phyloP scores from a whole-genome alignment of 1,140 invertebrate species.

The Tyrophagus putrescentiae region DNA sequence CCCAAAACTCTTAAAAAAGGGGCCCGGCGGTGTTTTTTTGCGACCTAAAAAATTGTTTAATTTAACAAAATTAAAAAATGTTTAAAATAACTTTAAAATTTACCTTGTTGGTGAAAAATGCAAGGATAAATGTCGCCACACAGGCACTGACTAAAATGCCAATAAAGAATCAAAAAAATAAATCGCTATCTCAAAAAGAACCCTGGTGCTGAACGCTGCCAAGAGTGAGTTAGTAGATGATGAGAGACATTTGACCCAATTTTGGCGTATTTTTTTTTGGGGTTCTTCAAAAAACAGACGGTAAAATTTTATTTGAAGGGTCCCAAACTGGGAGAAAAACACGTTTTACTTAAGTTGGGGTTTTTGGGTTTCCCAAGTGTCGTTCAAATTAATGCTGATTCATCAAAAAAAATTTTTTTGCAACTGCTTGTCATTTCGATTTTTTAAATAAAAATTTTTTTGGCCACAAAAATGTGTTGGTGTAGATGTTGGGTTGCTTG shows the following conservation, averaged over 20 bases:
- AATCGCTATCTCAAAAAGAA: background rate
- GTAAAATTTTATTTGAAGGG: background rate
- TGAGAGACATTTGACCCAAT: background rate
- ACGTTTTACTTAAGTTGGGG: background rate
- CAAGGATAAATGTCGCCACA: conserved; percentile 6
- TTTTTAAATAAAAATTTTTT: background rate
- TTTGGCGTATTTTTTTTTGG: background rate
- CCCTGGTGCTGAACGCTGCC: background rate
- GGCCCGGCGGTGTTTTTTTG: background rate
- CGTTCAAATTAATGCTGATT: background rate
- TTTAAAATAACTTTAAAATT: background rate
- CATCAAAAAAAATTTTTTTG: background rate
- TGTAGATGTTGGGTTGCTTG: background rate
- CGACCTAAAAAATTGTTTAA: background rate
- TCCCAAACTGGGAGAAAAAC: background rate
- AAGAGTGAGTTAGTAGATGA: background rate
- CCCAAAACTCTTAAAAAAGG: background rate
- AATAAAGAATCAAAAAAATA: conserved; percentile 16
- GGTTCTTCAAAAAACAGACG: conserved; percentile 11
- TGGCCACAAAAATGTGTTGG: background rate
- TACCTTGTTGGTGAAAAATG: conserved; percentile 15
- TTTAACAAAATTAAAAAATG: background rate
- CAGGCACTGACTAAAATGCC: conserved; percentile 16
- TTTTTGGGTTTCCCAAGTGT: background rate
- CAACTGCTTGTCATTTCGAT: background rate